Conservation (phyloP, 2,888 invertebrate genomes). For the Operophtera brumata region DNA sequence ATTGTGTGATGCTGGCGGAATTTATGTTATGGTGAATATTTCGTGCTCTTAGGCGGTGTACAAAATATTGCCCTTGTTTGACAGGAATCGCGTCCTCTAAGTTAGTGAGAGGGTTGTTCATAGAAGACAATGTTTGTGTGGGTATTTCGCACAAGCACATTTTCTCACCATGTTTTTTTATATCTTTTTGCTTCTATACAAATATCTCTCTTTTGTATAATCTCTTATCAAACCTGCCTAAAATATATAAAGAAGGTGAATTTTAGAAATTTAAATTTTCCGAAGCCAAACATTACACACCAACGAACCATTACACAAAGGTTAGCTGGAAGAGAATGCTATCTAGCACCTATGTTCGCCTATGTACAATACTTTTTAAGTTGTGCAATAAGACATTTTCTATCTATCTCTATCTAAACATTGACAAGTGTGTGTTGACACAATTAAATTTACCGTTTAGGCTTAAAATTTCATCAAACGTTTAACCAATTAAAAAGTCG, state of each 20-base stretch:
- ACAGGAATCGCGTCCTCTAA: conserved; percentile 12
- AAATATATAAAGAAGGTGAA: neutral
- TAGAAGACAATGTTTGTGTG: neutral
- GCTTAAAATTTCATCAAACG: neutral
- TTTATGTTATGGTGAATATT: conserved; percentile 32
- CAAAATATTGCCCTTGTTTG: conserved; percentile 27
- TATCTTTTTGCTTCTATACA: neutral
- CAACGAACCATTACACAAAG: no score
- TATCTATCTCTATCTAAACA: no score
- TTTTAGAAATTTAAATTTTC: no score
- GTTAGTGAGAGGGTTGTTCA: conserved; percentile 1
- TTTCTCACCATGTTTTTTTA: neutral
- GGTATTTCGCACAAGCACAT: neutral
- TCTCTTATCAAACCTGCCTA: neutral
- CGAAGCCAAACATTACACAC: no score
- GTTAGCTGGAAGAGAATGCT: no score
- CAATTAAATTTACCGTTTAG: neutral
- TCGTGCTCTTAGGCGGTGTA: conserved; percentile 16
- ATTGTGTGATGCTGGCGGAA: conserved; percentile 36
- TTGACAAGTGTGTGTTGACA: neutral
- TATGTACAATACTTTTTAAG: no score
- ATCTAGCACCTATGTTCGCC: no score
- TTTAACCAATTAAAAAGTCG: conserved; percentile 9
- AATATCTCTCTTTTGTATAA: no score
- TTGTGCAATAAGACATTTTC: no score